Percentiles rank a stretch among this genome's conserved stretches.
Evolutionary conservation across 1,140 invertebrate species (phyloP).

Genomic region (Berghia stephanieae): DNA sequence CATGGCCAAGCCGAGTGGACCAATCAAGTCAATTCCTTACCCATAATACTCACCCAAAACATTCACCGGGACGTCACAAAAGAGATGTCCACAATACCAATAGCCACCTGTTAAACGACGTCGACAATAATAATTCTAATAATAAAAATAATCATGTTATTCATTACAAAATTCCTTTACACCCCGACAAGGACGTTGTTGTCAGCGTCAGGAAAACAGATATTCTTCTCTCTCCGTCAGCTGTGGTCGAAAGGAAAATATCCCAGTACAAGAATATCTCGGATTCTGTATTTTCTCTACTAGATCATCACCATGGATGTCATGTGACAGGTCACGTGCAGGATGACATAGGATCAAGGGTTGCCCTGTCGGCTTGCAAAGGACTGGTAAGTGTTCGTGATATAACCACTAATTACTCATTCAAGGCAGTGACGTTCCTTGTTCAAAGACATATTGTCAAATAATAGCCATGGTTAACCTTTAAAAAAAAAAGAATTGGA

Average conservation of each 20-base stretch:
- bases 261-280: conserved; percentile 67
- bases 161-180: conserved; percentile 71
- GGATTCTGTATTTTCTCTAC: conserved; percentile 41
- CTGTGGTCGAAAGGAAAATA: conserved; percentile 76
- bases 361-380: conserved; percentile 82
- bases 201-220: conserved; percentile 73
- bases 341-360: conserved; percentile 74
- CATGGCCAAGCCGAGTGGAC: conserved; percentile 72
- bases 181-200: conserved; percentile 69
- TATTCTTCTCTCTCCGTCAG: conserved; percentile 75
- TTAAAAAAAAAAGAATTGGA: neutral
- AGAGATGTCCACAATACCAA: neutral
- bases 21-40: conserved; percentile 70
- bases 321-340: conserved; percentile 80
- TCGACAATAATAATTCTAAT: conserved; percentile 35
- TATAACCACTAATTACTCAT: conserved; percentile 5
- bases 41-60: conserved; percentile 67
- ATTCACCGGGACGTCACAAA: neutral
- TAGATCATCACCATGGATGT: conserved; percentile 67
- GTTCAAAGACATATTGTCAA: neutral
- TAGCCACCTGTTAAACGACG: neutral
- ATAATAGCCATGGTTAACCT: neutral
- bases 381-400: conserved; percentile 86
- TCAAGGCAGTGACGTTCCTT: neutral
- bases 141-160: conserved; percentile 47